A percentile compares a stretch with the other conserved stretches of the same genome.
Conservation (phyloP, 92 coral and sea anemone species). For the Phymanthus crucifer region DNA sequence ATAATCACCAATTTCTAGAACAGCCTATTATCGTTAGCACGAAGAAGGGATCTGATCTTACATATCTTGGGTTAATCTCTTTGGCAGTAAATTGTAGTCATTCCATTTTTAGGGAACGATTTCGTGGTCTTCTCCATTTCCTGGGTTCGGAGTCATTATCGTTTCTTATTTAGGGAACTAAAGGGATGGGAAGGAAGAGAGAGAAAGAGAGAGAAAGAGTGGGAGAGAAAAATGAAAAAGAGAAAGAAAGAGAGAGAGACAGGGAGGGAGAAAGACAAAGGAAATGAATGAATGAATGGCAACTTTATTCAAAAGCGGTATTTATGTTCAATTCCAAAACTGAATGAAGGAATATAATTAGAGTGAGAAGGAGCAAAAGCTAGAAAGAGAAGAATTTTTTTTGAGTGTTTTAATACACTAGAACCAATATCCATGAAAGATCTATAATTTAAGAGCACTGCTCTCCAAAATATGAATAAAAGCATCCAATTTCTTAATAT, state of each 20-base stretch:
- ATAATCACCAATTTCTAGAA: not conserved
- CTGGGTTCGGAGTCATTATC: not conserved
- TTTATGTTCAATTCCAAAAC: too few relatives aligned
- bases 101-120: not conserved
- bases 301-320: too few relatives aligned
- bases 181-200: not conserved
- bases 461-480: not conserved
- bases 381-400: not conserved
- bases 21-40: too few relatives aligned
- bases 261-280: not conserved
- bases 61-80: not conserved
- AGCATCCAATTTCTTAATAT: not conserved
- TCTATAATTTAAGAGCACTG: not conserved
- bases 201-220: not conserved
- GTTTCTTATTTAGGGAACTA: not conserved
- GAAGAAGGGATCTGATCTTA: not conserved
- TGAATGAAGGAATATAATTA: too few relatives aligned
- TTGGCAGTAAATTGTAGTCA: not conserved
- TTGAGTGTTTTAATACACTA: not conserved
- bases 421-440: not conserved
- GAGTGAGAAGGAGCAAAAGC: not conserved
- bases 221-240: not conserved
- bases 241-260: too few relatives aligned
- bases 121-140: not conserved
- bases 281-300: too few relatives aligned